Conservation (phyloP, 1,140 invertebrate genomes). For the Catajapyx aquilonaris region DNA sequence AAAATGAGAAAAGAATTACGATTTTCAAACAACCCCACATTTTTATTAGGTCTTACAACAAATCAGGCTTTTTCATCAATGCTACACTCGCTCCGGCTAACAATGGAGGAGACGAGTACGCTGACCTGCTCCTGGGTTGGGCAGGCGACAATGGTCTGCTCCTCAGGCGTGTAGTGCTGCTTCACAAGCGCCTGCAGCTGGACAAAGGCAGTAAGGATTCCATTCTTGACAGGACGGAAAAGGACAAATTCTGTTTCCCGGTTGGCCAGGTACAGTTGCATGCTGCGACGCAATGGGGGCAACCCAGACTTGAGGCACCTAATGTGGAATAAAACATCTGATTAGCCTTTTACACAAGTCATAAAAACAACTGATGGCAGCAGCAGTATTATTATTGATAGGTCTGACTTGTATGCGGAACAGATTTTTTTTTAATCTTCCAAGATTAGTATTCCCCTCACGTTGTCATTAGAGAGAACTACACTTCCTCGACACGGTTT, state of each 20-base stretch:
- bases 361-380: constrained; percentile 25
- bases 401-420: no score
- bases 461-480: no score
- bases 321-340: no score
- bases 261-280: constrained; percentile 91
- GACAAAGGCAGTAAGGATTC: constrained; percentile 64
- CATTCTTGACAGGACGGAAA: constrained; percentile 82
- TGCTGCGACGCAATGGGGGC: constrained; percentile 56
- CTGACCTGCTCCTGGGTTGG: constrained; percentile 78
- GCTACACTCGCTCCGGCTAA: no score
- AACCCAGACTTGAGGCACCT: constrained; percentile 57
- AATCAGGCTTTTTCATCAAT: no score
- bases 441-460: constrained; percentile 10
- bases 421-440: constrained; percentile 18
- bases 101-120: constrained; percentile 59
- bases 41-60: no score
- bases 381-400: no score
- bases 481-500: no score
- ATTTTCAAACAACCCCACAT: no score
- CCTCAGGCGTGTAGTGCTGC: constrained; percentile 54
- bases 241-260: constrained; percentile 89
- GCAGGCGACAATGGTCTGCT: constrained; percentile 60
- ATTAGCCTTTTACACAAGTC: constrained; percentile 22
- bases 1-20: no score
- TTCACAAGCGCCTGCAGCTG: constrained; percentile 48